phyloP scores from a whole-genome alignment of 2,888 invertebrate species.

The Ceraclea dissimilis region DNA sequence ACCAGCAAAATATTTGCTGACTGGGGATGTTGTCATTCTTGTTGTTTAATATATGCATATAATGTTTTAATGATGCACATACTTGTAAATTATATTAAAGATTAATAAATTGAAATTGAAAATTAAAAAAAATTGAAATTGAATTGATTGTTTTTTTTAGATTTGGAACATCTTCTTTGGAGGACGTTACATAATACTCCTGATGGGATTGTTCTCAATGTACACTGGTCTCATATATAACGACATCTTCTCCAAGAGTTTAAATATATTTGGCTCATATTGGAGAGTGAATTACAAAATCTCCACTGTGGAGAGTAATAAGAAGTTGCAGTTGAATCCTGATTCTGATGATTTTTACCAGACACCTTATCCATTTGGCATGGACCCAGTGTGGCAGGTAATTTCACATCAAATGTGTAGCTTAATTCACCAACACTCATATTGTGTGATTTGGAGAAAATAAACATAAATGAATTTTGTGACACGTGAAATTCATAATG shows the following conservation, averaged over 20 bases:
- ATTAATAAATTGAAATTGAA: no score
- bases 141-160: slow-evolving; percentile 44
- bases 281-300: slow-evolving; percentile 64
- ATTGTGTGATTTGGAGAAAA: background rate
- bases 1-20: no score
- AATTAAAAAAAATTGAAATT: no score
- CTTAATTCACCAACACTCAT: no score
- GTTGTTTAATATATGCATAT: no score
- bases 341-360: slow-evolving; percentile 51
- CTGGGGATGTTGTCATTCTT: no score
- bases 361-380: slow-evolving; percentile 81
- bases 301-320: slow-evolving; percentile 44
- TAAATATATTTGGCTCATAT: slow-evolving; percentile 90
- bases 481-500: no score
- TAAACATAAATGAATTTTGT: no score
- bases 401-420: no score
- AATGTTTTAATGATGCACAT: no score
- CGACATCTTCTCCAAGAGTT: slow-evolving; percentile 92
- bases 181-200: slow-evolving; percentile 92
- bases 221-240: slow-evolving; percentile 98
- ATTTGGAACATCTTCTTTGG: slow-evolving; percentile 98
- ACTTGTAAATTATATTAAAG: no score
- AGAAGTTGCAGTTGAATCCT: slow-evolving; percentile 60
- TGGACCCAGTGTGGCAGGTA: slow-evolving; percentile 74
- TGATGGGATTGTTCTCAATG: slow-evolving; percentile 97